These are phyloP conservation scores for Anser brachyrhynchus DNA, from an alignment of 2,113 vertebrate genomes.

Conservation along the genomic window DNA sequence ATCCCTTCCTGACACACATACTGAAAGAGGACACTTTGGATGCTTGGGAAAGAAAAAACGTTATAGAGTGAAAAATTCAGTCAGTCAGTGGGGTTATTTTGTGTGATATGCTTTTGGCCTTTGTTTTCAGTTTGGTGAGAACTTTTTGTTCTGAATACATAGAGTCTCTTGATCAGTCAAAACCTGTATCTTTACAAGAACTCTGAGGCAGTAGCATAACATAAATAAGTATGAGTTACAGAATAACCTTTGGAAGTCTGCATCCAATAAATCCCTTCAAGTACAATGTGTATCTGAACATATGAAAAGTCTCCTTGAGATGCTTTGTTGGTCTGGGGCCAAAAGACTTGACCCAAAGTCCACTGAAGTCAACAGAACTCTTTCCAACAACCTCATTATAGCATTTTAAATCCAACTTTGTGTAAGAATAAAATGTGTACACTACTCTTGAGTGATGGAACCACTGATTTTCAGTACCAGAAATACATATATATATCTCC, in stretches of 20 bases:
- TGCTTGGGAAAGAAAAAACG: neutral
- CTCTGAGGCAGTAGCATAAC: neutral
- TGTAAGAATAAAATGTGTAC: neutral
- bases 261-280: neutral
- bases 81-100: neutral
- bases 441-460: neutral
- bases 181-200: neutral
- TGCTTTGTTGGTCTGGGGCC: neutral
- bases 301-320: neutral
- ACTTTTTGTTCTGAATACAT: neutral
- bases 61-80: neutral
- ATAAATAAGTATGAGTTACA: neutral
- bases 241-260: neutral
- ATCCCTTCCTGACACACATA: neutral
- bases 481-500: neutral
- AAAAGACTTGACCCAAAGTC: neutral
- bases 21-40: neutral
- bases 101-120: neutral
- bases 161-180: neutral
- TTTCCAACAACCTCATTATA: constrained; percentile 2
- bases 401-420: neutral
- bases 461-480: neutral
- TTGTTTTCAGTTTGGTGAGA: neutral
- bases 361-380: neutral
- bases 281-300: neutral